Conservation (phyloP, 2,113 vertebrate genomes). For the Chascanopsetta lugubris region DNA sequence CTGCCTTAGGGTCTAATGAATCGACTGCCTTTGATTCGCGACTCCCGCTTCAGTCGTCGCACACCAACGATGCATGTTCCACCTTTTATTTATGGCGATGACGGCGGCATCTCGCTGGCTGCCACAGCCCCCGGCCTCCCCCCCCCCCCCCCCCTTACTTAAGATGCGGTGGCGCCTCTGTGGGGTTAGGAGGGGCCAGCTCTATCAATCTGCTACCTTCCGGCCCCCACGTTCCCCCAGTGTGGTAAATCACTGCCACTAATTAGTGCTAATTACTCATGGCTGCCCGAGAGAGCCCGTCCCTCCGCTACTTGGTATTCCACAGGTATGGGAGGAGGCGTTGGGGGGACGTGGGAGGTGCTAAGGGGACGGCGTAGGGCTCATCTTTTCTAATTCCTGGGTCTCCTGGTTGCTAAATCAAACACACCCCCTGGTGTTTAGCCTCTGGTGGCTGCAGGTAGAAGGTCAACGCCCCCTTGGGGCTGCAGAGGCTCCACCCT, state of each 20-base stretch:
- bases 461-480: slow-evolving; percentile 29
- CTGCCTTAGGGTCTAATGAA: slow-evolving; percentile 32
- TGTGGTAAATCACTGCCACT: slow-evolving; percentile 86
- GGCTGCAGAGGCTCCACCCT: not conserved
- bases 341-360: slow-evolving; percentile 4
- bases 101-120: slow-evolving; percentile 60
- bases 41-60: slow-evolving; percentile 17
- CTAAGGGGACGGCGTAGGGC: slow-evolving; percentile 19
- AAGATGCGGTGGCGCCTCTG: slow-evolving; percentile 77
- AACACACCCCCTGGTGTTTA: slow-evolving; percentile 46
- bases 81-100: slow-evolving; percentile 56
- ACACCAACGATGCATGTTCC: slow-evolving; percentile 29
- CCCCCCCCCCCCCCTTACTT: slow-evolving; percentile 71
- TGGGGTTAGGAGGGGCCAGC: slow-evolving; percentile 73
- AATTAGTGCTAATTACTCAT: slow-evolving; percentile 86
- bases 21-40: slow-evolving; percentile 48
- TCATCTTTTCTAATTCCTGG: slow-evolving; percentile 33
- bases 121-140: slow-evolving; percentile 24
- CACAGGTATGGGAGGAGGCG: slow-evolving; percentile 40
- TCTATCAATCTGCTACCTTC: slow-evolving; percentile 83
- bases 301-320: slow-evolving; percentile 53
- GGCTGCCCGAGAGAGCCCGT: slow-evolving; percentile 69
- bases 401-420: slow-evolving; percentile 21
- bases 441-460: slow-evolving; percentile 35
- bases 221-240: slow-evolving; percentile 77